These are phyloP conservation scores for Phrynocephalus vlangalii DNA, from an alignment of 2,797 vertebrate species.

Conservation along the genomic window DNA sequence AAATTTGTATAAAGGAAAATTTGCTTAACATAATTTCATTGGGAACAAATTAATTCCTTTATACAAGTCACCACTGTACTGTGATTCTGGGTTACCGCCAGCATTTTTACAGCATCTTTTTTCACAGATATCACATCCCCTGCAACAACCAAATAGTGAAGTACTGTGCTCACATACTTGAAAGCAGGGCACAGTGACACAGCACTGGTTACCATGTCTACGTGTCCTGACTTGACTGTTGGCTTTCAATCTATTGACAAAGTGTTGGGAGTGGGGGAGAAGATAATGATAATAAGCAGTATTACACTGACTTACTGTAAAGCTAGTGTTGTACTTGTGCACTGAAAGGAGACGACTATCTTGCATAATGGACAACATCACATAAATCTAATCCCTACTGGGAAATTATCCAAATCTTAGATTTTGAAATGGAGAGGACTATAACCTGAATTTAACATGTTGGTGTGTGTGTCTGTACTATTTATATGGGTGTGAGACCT, in stretches of 20 bases:
- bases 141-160: not conserved
- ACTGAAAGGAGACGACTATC: not conserved
- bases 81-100: not conserved
- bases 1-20: too few relatives aligned
- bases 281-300: slow-evolving; percentile 27
- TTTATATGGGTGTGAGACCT: not conserved
- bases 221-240: slow-evolving; percentile 8
- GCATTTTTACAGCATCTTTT: not conserved
- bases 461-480: not conserved
- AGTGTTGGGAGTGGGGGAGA: slow-evolving; percentile 19
- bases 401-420: slow-evolving; percentile 7
- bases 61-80: not conserved
- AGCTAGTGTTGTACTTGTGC: not conserved
- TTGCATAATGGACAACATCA: not conserved
- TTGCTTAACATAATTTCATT: too few relatives aligned
- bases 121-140: not conserved
- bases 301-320: not conserved
- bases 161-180: not conserved
- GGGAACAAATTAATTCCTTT: too few relatives aligned
- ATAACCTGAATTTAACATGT: slow-evolving; percentile 28
- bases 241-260: not conserved
- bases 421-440: not conserved
- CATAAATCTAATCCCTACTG: not conserved
- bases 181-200: slow-evolving; percentile 8
- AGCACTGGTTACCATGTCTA: not conserved